phyloP scores from a whole-genome alignment of 2,888 invertebrate species.

The Acrobasis consociella region DNA sequence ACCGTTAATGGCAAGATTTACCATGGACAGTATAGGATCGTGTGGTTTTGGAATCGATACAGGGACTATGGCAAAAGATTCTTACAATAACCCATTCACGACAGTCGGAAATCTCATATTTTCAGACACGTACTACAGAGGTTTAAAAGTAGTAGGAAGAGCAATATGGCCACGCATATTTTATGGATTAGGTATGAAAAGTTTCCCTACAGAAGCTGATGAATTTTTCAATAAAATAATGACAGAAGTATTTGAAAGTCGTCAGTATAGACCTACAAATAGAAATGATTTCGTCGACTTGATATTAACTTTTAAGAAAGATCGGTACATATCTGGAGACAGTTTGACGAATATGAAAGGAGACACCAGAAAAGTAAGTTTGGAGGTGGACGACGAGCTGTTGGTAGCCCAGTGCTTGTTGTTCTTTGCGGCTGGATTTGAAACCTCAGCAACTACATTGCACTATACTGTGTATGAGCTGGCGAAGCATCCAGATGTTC shows the following conservation, averaged over 20 bases:
- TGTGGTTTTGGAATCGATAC: slow-evolving; percentile 48
- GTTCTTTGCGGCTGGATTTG: slow-evolving; percentile 67
- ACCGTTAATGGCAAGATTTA: slow-evolving; percentile 41
- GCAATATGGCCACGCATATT: slow-evolving; percentile 56
- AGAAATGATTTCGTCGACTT: slow-evolving; percentile 61
- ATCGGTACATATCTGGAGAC: slow-evolving; percentile 48
- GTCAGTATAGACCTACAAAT: slow-evolving; percentile 43
- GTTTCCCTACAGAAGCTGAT: slow-evolving; percentile 41
- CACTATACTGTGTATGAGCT: slow-evolving; percentile 51
- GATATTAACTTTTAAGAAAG: slow-evolving; percentile 47
- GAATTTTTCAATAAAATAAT: slow-evolving; percentile 48
- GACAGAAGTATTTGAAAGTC: slow-evolving; percentile 44
- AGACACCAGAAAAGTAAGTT: slow-evolving; percentile 37
- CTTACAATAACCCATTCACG: slow-evolving; percentile 34
- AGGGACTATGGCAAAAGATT: slow-evolving; percentile 35
- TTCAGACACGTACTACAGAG: slow-evolving; percentile 31
- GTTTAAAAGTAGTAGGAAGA: slow-evolving; percentile 33
- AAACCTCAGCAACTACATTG: slow-evolving; percentile 54
- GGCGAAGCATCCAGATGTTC: slow-evolving; percentile 48
- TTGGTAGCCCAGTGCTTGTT: slow-evolving; percentile 78
- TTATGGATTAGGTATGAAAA: slow-evolving; percentile 49
- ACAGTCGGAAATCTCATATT: slow-evolving; percentile 41
- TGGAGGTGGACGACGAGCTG: slow-evolving; percentile 63
- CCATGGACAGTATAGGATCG: slow-evolving; percentile 54
- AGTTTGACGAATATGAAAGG: slow-evolving; percentile 47